Conservation (phyloP, 1,140 invertebrate genomes). For the Eciton burchellii region DNA sequence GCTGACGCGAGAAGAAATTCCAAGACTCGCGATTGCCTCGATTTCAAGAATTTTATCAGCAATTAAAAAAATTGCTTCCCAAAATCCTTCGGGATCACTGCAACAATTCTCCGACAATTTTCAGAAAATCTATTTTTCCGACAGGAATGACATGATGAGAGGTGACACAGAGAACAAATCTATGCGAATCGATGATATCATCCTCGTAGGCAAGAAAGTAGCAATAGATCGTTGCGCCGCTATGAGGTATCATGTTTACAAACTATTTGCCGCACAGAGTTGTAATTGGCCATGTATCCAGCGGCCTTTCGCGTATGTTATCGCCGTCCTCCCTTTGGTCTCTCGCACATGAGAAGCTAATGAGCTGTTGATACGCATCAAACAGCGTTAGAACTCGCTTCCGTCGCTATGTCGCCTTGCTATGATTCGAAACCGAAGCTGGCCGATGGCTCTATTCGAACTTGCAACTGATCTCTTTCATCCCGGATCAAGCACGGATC, state of each 20-base stretch:
- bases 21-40: too few species aligned
- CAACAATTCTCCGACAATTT: too few species aligned
- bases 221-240: conserved; percentile 65
- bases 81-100: too few species aligned
- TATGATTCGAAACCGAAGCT: conserved; percentile 12
- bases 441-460: conserved; percentile 15
- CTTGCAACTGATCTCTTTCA: not conserved
- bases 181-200: conserved; percentile 20
- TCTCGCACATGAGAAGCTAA: conserved; percentile 81
- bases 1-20: too few species aligned
- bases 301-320: conserved; percentile 74
- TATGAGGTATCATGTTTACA: conserved; percentile 79
- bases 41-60: too few species aligned
- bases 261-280: conserved; percentile 83
- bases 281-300: conserved; percentile 83
- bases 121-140: too few species aligned
- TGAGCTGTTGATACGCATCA: conserved; percentile 83
- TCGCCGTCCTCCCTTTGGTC: conserved; percentile 64
- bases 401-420: conserved; percentile 59
- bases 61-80: too few species aligned
- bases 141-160: too few species aligned
- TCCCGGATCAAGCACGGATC: too few species aligned
- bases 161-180: too few species aligned
- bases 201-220: not conserved
- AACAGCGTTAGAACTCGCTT: conserved; percentile 74